phyloP scores from a whole-genome alignment of 1,140 invertebrate genomes.

The Delia radicum region DNA sequence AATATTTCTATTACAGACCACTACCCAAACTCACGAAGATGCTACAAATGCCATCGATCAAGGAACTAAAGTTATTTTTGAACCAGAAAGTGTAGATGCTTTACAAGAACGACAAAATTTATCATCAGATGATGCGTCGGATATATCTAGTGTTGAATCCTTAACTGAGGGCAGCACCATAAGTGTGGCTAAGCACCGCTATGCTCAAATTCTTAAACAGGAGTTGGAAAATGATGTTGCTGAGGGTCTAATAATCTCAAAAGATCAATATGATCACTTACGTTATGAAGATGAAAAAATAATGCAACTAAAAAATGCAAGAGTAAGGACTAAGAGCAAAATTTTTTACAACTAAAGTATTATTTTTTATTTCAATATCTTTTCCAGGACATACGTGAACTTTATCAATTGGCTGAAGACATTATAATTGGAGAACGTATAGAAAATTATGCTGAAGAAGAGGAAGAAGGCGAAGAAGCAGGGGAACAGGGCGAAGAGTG shows the following conservation, averaged over 20 bases:
- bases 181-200: constrained; percentile 42
- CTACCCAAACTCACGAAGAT: no score
- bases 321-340: constrained; percentile 30
- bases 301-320: constrained; percentile 42
- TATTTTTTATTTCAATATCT: not conserved
- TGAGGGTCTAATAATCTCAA: constrained; percentile 44
- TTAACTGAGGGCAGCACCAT: constrained; percentile 39
- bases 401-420: constrained; percentile 50
- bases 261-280: constrained; percentile 47
- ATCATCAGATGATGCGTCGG: constrained; percentile 21
- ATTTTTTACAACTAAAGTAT: not conserved
- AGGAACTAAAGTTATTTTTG: not conserved
- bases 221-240: constrained; percentile 52
- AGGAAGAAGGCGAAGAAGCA: constrained; percentile 22
- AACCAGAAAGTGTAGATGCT: not conserved
- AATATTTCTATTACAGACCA: no score
- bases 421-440: constrained; percentile 46
- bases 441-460: constrained; percentile 33
- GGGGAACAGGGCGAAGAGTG: constrained; percentile 18
- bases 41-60: not conserved
- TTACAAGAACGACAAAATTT: not conserved
- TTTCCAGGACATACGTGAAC: constrained; percentile 43
- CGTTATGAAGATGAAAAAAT: constrained; percentile 51
- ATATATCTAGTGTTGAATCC: constrained; percentile 19
- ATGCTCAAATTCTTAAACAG: constrained; percentile 40